Evolutionary conservation across 2,888 invertebrate genomes (phyloP), one percentile per base, ranked within the genome.

Genomic region (Drosophila quinaria): DNA sequence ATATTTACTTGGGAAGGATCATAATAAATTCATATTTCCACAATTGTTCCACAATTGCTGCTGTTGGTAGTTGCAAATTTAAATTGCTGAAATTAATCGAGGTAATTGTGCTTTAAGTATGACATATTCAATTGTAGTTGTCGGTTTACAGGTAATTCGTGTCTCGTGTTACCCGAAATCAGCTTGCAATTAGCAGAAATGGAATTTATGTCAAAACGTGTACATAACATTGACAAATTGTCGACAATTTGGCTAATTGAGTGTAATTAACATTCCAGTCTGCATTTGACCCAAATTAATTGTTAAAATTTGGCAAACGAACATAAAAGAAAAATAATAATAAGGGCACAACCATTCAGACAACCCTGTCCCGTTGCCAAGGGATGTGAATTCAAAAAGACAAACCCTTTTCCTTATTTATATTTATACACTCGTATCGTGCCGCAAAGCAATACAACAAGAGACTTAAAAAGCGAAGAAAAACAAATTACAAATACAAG

Each of bases 221-320:
- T 63, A 44, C 51, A 60, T 50, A 61, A 69, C 70, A 58, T 73
- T 80, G 78, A 76, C 76, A 80, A 80, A 83, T 67, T 74, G 78
- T 71, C 78, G 68, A 72, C 88, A 88, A 88, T 86, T 86, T 84
- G 75, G 76, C 75, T 88, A 86, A 86, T 86, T 86, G 87, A 88
- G 72, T 73, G 81, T 78, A 86, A 86, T 88, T 88, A 86, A 70
- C 85, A 86, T 83, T 78, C 51, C 61, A 42, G 52, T 35, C 73
- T 74, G 70, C 41, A 49, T 78, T 70, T 78, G 74, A 78, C 78
- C 77, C 74, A 78, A 84, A 87, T 83, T 88, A 88, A 86, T 88
- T 86, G 83, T 74, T 61, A 67, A 74, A 73, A 72, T 73, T 85
- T 61, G 78, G 29, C 59, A 50, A 64, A 55, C 61, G 49, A 58